Conservation (phyloP, 2,888 invertebrate species). For the Chalcosyrphus nemorum region DNA sequence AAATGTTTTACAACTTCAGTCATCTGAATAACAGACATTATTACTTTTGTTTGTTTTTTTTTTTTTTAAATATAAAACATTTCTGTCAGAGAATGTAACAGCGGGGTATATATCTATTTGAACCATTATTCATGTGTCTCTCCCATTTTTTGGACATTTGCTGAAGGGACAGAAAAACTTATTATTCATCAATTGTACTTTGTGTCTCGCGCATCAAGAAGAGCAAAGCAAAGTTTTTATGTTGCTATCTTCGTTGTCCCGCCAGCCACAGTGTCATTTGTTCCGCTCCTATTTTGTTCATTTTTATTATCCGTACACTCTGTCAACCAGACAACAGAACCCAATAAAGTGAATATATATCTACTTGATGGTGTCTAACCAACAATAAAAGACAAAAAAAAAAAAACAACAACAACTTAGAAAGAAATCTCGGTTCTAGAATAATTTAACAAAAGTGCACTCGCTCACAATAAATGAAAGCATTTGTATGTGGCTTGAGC, state of each 20-base stretch:
- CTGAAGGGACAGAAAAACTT: constrained; percentile 61
- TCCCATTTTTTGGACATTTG: constrained; percentile 53
- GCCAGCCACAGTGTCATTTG: constrained; percentile 28
- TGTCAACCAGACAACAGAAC: constrained; percentile 51
- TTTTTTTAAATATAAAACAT: not conserved
- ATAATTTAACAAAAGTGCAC: constrained; percentile 73
- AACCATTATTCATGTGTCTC: constrained; percentile 66
- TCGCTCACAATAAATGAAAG: constrained; percentile 70
- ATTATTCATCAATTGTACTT: constrained; percentile 72
- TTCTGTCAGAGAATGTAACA: constrained; percentile 39
- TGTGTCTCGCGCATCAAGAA: constrained; percentile 60
- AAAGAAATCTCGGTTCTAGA: constrained; percentile 57
- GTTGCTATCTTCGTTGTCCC: constrained; percentile 26
- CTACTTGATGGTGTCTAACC: constrained; percentile 48
- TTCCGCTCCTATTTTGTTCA: constrained; percentile 44
- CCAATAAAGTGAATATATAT: constrained; percentile 57
- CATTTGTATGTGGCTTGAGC: constrained; percentile 70
- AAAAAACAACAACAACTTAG: too few relatives aligned
- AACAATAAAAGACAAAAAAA: too few relatives aligned
- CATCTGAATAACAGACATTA: too few relatives aligned
- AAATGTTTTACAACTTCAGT: too few relatives aligned
- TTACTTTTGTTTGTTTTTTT: too few relatives aligned
- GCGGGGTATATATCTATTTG: constrained; percentile 26
- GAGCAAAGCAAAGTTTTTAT: constrained; percentile 40
- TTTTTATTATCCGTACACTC: constrained; percentile 39